Evolutionary conservation across 2,888 invertebrate species (phyloP).

Genomic region (Microctonus aethiopoides): DNA sequence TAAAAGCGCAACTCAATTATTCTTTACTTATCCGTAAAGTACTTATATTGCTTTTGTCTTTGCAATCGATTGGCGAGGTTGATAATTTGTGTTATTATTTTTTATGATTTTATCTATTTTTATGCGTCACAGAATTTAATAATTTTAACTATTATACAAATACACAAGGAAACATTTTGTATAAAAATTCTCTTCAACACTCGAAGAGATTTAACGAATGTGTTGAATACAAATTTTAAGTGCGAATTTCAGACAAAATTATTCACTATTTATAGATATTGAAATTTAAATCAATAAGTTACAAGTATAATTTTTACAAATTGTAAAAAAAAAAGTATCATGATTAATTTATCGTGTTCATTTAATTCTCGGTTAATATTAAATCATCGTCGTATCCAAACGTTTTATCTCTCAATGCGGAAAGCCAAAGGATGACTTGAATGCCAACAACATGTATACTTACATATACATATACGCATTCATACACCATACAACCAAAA

Average conservation of each 20-base stretch:
- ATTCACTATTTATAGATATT: too few relatives aligned
- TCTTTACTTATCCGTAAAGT: too few relatives aligned
- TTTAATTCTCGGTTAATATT: conserved; percentile 24
- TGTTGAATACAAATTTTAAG: too few relatives aligned
- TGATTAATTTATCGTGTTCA: conserved; percentile 27
- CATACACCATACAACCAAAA: background rate
- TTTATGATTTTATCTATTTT: conserved; percentile 7
- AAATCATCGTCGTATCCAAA: conserved; percentile 31
- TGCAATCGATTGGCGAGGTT: background rate
- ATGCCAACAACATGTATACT: conserved; percentile 13
- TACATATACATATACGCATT: background rate
- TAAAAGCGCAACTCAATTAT: conserved; percentile 54
- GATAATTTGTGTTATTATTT: conserved; percentile 5
- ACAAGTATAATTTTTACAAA: too few relatives aligned
- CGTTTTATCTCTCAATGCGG: conserved; percentile 20
- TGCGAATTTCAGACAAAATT: too few relatives aligned
- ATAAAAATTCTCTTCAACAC: too few relatives aligned
- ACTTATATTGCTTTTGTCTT: background rate
- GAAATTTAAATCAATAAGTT: too few relatives aligned
- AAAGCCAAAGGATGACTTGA: conserved; percentile 4
- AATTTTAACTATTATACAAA: too few relatives aligned
- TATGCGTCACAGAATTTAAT: too few relatives aligned
- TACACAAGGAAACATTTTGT: too few relatives aligned
- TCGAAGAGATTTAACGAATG: too few relatives aligned
- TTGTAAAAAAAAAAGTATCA: too few relatives aligned